These are phyloP conservation scores for Podargus strigoides DNA, from an alignment of 2,797 vertebrate species.

Conservation along the genomic window DNA sequence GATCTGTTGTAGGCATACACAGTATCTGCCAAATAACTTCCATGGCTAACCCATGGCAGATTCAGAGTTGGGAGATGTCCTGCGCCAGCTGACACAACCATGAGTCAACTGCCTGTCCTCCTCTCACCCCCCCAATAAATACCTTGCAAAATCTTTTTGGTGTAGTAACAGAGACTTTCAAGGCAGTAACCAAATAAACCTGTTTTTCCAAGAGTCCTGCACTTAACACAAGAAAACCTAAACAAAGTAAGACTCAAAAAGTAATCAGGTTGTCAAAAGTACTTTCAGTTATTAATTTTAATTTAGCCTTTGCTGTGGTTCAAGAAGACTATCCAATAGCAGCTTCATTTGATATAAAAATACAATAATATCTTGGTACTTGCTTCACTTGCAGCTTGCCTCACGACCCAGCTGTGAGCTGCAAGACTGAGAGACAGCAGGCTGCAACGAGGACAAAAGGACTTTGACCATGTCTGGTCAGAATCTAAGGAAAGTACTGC, in stretches of 20 bases:
- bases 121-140: not conserved
- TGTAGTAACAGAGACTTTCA: not conserved
- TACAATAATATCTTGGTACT: not conserved
- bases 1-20: not conserved
- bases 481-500: not conserved
- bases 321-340: not conserved
- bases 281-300: not conserved
- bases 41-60: not conserved
- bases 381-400: not conserved
- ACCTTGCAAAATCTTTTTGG: not conserved
- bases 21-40: not conserved
- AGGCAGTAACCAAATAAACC: not conserved
- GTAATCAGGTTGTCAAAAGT: not conserved
- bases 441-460: not conserved
- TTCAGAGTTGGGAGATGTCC: not conserved
- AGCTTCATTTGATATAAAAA: not conserved
- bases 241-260: slow-evolving; percentile 22
- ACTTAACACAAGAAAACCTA: not conserved
- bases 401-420: fast-evolving
- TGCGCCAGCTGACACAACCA: not conserved
- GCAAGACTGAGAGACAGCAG: not conserved
- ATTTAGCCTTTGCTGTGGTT: not conserved
- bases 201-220: not conserved
- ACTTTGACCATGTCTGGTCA: not conserved
- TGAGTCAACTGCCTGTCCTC: not conserved